phyloP scores from a whole-genome alignment of 2,888 invertebrate genomes.

The Philereme vetulata region DNA sequence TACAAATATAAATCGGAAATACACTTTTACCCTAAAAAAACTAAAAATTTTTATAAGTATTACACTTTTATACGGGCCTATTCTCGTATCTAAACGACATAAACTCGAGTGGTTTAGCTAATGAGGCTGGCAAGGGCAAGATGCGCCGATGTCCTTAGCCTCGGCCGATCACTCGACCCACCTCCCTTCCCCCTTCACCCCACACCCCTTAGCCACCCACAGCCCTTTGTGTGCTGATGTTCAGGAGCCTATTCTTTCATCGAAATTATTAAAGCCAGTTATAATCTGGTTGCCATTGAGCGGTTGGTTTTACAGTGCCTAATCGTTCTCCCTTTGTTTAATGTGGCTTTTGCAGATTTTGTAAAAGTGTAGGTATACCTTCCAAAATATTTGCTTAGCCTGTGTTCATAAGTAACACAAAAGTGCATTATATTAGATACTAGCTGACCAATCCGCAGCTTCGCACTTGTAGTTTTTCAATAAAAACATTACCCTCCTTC shows the following conservation, averaged over 20 bases:
- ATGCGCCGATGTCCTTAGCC: conserved; percentile 62
- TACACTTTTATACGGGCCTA: conserved; percentile 17
- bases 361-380: not conserved
- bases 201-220: conserved; percentile 34
- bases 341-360: not conserved
- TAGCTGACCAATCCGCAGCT: too few species aligned
- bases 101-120: conserved; percentile 58
- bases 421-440: too few species aligned
- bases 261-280: conserved; percentile 38
- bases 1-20: too few species aligned
- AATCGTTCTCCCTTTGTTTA: conserved; percentile 9
- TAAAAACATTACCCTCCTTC: too few species aligned
- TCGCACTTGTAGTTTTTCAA: too few species aligned
- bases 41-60: not conserved
- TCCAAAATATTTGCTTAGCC: too few species aligned
- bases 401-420: too few species aligned
- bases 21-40: too few species aligned
- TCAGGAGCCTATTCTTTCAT: conserved; percentile 45
- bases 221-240: conserved; percentile 47
- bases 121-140: conserved; percentile 63
- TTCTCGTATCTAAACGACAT: conserved; percentile 49
- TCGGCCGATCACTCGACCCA: conserved; percentile 66
- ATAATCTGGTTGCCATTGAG: conserved; percentile 22
- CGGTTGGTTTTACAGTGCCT: conserved; percentile 10
- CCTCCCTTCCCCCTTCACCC: conserved; percentile 32